These are phyloP conservation scores for Hyaena hyaena DNA, from an alignment of 2,113 vertebrate species.

Conservation along the genomic window DNA sequence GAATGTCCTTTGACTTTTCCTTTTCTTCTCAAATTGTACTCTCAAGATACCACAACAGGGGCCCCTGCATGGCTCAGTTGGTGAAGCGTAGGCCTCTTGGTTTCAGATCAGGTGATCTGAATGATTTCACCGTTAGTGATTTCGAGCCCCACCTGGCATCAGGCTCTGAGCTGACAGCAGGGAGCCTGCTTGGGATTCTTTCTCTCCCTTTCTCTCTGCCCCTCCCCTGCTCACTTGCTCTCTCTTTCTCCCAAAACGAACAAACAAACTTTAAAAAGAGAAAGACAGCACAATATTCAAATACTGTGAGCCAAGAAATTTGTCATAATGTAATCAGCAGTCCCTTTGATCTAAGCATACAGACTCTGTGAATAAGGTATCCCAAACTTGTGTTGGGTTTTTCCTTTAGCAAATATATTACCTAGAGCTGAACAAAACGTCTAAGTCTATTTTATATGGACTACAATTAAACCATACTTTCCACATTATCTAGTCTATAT, in stretches of 20 bases:
- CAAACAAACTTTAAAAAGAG: no score
- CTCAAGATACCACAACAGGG: no score
- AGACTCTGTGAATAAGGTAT: neutral
- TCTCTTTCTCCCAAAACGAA: no score
- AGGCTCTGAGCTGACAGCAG: no score
- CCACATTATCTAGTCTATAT: neutral
- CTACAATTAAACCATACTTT: neutral
- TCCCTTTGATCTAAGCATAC: neutral
- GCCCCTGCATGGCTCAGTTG: no score
- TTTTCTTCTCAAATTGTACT: neutral
- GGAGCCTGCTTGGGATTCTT: no score
- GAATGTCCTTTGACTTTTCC: neutral
- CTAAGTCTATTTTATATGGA: neutral
- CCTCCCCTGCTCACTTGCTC: no score
- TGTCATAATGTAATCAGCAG: neutral
- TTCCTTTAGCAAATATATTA: conserved; percentile 14
- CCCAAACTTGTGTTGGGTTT: neutral
- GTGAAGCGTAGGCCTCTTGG: no score
- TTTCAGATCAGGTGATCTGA: no score
- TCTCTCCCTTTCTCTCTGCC: no score
- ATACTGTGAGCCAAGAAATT: neutral
- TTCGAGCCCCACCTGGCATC: no score
- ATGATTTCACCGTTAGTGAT: no score
- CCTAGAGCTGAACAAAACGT: neutral
- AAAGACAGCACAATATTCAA: neutral